These are phyloP conservation scores for Sorex araneus DNA, from an alignment of 2,113 vertebrate genomes.

Conservation along the genomic window DNA sequence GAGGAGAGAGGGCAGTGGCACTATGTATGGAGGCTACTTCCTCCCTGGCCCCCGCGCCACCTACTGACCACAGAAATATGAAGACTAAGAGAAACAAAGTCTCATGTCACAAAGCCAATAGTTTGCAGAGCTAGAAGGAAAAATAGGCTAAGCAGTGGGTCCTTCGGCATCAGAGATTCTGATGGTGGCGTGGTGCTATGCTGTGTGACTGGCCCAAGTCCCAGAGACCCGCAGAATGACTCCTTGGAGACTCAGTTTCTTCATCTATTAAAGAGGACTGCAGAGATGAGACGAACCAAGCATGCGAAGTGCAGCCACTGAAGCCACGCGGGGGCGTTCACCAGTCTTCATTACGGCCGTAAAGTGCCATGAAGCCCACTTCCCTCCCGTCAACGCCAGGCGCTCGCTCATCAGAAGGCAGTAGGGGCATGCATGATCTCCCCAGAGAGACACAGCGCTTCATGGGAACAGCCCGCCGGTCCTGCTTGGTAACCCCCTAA, in stretches of 20 bases:
- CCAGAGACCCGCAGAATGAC: neutral
- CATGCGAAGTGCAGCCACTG: neutral
- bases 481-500: rapidly evolving
- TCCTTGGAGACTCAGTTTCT: neutral
- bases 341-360: neutral
- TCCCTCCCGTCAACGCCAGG: neutral
- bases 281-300: neutral
- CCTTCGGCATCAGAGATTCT: neutral
- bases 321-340: neutral
- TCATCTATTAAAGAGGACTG: neutral
- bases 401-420: neutral
- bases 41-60: neutral
- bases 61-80: neutral
- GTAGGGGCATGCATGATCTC: neutral
- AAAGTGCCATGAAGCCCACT: neutral
- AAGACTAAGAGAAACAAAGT: slow-evolving; percentile 2
- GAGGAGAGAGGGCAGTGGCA: no score
- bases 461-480: neutral
- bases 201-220: neutral
- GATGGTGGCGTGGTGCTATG: rapidly evolving
- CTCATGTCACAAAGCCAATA: neutral
- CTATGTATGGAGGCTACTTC: no score
- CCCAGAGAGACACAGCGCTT: neutral
- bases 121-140: neutral
- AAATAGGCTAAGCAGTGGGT: neutral